A percentile compares a stretch with the other conserved stretches of the same genome.
Conservation (phyloP, 2,797 vertebrate species). For the Propithecus perrieri region DNA sequence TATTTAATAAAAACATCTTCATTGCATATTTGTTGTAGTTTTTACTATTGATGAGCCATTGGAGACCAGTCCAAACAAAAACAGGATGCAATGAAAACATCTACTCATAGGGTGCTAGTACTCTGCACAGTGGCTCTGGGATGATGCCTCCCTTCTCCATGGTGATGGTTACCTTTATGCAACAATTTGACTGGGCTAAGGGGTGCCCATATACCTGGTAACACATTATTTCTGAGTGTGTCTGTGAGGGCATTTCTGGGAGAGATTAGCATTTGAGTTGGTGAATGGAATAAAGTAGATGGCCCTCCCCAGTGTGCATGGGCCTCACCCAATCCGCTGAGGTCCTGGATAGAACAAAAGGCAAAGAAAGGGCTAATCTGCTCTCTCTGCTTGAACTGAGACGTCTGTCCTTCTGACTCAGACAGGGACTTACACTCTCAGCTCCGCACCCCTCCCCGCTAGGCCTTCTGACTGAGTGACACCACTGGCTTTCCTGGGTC, state of each 20-base stretch:
- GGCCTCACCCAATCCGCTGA: not conserved
- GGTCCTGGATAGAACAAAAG: not conserved
- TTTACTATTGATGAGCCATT: not conserved
- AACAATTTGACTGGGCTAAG: not conserved
- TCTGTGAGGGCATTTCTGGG: not conserved
- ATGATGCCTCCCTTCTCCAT: not conserved
- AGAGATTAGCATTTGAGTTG: not conserved
- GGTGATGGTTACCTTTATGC: not conserved
- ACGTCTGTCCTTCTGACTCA: not conserved
- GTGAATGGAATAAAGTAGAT: not conserved
- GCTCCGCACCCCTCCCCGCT: not conserved
- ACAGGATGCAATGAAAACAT: not conserved
- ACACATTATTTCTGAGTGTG: not conserved
- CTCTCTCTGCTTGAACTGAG: not conserved
- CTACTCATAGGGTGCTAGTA: not conserved
- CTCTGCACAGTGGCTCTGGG: not conserved
- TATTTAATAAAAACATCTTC: not conserved
- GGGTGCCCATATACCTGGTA: not conserved
- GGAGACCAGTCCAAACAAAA: not conserved
- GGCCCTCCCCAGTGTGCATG: not conserved
- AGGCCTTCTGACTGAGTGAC: not conserved
- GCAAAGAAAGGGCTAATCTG: not conserved
- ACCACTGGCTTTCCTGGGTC: not conserved
- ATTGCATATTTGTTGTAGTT: accelerated
- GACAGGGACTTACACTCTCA: not conserved